Evolutionary conservation across 1,140 invertebrate species (phyloP), one percentile per base, ranked within the genome.

Genomic region (Delia radicum): DNA sequence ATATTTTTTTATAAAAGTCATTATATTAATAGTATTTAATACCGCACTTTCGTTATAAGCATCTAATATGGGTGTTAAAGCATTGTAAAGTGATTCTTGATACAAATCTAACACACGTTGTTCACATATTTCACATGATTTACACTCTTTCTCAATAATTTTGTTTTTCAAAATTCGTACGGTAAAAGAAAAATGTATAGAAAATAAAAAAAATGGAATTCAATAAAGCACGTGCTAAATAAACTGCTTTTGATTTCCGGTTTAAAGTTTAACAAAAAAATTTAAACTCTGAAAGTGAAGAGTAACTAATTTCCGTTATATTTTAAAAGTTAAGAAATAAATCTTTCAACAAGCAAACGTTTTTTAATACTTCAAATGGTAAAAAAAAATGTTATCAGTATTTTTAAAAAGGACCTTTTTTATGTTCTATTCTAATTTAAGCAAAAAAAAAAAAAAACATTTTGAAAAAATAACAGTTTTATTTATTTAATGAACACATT

Each of bases 91-190:
- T 55, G 48, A 21, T 18, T 21, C 46, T 10, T 74, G 81, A 84
- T 84, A 81, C 80, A 78, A 82, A 84, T 84, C 83, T 75, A 67
- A 67, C 69, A 78, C 81, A 84, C 83, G 83, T 84, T 84, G 48
- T 79, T 72, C 79, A 81, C 78, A 84, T 84, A 83, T 82, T 84
- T 84, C 80, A 84, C 29, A 72, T 71, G 37, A 75, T 69, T 75
- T 42, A 67, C 15, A 55, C 2, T 5, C 6, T 21, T 55, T 24
- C n/a, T 55, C 48, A 21, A 55, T 55, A 55, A 55, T 21, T 55
- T 55, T 7, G 3, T 15, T 62, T 75, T n/a, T 5, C 29, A 13
- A 4, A 21, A 6, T 5, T 26, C 26, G n/a, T 15, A 12, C 24
- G 18, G 8, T 18, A 13, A 3, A 72, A 72, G 15, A 1, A 69